Conservation (phyloP, 2,113 vertebrate genomes). For the Aegotheles bennettii region DNA sequence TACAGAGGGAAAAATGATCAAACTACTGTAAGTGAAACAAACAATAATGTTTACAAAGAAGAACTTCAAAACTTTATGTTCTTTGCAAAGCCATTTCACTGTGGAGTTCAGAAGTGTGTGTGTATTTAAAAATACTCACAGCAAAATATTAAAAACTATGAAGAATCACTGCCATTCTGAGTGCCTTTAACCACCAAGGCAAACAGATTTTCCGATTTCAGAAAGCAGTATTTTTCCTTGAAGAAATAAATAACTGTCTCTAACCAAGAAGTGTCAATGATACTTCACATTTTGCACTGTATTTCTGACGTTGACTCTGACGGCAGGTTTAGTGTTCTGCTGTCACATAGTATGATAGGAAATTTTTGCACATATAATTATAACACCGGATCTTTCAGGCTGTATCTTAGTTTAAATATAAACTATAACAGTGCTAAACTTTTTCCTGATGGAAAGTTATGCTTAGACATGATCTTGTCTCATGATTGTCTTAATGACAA, state of each 20-base stretch:
- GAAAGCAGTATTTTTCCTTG: neutral
- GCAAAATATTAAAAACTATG: neutral
- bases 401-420: neutral
- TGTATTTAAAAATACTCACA: neutral
- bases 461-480: neutral
- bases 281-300: neutral
- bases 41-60: neutral
- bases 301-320: neutral
- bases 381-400: neutral
- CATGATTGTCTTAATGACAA: neutral
- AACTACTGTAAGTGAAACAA: neutral
- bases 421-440: neutral
- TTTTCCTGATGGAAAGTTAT: constrained; percentile 11
- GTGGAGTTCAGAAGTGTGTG: neutral
- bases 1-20: neutral
- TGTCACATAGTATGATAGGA: neutral
- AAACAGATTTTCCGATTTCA: neutral
- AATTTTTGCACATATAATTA: constrained; percentile 9
- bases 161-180: neutral
- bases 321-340: neutral
- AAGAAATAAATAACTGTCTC: constrained; percentile 13
- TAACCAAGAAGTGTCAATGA: neutral
- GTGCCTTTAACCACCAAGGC: neutral
- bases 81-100: neutral
- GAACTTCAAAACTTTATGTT: neutral